phyloP scores from a whole-genome alignment of 2,113 vertebrate genomes.

The Machaerirhynchus nigripectus region DNA sequence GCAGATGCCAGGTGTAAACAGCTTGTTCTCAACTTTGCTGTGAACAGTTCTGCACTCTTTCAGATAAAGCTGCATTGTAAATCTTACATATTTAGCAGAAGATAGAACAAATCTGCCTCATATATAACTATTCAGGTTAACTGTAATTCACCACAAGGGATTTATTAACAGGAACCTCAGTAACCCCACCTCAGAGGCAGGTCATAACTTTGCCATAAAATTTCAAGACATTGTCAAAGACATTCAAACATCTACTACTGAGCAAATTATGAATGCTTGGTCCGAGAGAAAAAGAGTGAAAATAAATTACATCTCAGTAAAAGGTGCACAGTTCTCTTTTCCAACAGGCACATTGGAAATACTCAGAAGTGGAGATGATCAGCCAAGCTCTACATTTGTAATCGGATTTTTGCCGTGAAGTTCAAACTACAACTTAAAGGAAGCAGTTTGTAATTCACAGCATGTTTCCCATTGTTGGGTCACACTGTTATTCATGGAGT shows the following conservation, averaged over 20 bases:
- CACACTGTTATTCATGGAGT: not conserved
- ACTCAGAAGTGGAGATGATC: not conserved
- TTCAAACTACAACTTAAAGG: not conserved
- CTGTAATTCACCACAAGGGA: not conserved
- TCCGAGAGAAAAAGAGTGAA: not conserved
- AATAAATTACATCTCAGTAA: not conserved
- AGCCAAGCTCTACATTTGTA: not conserved
- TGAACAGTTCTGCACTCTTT: not conserved
- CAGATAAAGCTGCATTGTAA: not conserved
- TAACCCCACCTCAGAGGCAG: not conserved
- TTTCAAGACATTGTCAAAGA: not conserved
- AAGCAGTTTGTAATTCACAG: not conserved
- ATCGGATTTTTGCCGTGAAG: not conserved
- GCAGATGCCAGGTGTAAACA: not conserved
- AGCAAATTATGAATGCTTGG: not conserved
- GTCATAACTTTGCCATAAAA: not conserved
- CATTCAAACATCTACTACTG: not conserved
- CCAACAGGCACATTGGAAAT: not conserved
- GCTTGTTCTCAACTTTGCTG: not conserved
- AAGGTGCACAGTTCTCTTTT: not conserved
- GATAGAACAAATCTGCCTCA: not conserved
- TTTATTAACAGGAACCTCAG: not conserved
- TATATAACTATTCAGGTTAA: not conserved
- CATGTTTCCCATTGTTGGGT: accelerated
- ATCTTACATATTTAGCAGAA: not conserved